phyloP scores from a whole-genome alignment of 2,113 vertebrate species.

The Bucco capensis region DNA sequence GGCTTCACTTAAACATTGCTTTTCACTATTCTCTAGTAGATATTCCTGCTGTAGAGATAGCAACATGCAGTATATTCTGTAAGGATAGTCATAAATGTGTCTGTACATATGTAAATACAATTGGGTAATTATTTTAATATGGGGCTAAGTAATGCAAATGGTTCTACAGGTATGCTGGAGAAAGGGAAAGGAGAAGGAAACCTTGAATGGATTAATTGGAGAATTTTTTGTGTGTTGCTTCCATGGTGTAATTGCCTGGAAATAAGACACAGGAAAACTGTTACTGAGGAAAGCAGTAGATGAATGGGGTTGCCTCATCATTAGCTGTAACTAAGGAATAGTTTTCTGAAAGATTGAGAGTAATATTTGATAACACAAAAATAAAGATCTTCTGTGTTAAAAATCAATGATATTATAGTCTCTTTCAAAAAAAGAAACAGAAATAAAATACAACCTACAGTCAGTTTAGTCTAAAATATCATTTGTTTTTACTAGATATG shows the following conservation, averaged over 20 bases:
- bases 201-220: not conserved
- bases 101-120: not conserved
- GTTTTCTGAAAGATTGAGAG: not conserved
- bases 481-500: not conserved
- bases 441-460: not conserved
- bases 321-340: not conserved
- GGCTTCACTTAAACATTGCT: not conserved
- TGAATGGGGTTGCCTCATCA: not conserved
- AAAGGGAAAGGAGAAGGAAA: not conserved
- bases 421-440: not conserved
- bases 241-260: not conserved
- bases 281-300: not conserved
- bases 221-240: not conserved
- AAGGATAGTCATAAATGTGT: not conserved
- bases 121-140: not conserved
- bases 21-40: not conserved
- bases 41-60: not conserved
- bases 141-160: not conserved
- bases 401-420: not conserved
- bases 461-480: not conserved
- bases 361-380: not conserved
- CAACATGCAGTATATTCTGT: not conserved
- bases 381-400: not conserved
- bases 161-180: not conserved
- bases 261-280: not conserved